Evolutionary conservation across 2,113 vertebrate genomes (phyloP).

Genomic region (Laticauda laticaudata): DNA sequence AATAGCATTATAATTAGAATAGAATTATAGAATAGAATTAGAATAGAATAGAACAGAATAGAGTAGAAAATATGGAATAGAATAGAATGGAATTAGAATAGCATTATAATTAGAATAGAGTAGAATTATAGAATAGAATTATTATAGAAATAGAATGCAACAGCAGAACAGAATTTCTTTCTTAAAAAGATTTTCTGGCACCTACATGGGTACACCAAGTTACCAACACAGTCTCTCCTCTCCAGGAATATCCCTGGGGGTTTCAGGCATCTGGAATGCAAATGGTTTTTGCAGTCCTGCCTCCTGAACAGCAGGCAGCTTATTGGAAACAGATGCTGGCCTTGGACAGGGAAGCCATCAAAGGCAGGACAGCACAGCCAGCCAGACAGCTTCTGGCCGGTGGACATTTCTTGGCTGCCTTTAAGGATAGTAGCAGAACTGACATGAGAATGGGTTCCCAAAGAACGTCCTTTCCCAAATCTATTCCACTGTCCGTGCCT

Average conservation of each 20-base stretch:
- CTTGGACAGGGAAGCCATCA: neutral
- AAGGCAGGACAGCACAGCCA: neutral
- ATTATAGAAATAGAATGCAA: too few species aligned
- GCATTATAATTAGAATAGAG: too few species aligned
- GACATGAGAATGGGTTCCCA: neutral
- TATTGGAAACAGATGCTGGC: conserved; percentile 33
- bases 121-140: too few species aligned
- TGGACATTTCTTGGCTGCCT: neutral
- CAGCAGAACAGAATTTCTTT: neutral
- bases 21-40: too few species aligned
- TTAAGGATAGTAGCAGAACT: neutral
- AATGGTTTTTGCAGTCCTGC: conserved; percentile 23
- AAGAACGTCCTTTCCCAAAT: neutral
- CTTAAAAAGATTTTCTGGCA: neutral
- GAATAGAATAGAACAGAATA: too few species aligned
- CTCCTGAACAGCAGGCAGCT: neutral
- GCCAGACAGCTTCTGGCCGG: neutral
- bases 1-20: too few species aligned
- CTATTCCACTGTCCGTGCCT: neutral
- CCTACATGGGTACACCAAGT: neutral
- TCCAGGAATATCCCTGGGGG: neutral
- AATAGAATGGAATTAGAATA: too few species aligned
- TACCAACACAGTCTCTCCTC: neutral
- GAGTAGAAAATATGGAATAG: too few species aligned
- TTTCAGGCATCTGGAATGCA: conserved; percentile 23